Conservation (phyloP, 2,797 vertebrate genomes). For the Xerus rutilus region DNA sequence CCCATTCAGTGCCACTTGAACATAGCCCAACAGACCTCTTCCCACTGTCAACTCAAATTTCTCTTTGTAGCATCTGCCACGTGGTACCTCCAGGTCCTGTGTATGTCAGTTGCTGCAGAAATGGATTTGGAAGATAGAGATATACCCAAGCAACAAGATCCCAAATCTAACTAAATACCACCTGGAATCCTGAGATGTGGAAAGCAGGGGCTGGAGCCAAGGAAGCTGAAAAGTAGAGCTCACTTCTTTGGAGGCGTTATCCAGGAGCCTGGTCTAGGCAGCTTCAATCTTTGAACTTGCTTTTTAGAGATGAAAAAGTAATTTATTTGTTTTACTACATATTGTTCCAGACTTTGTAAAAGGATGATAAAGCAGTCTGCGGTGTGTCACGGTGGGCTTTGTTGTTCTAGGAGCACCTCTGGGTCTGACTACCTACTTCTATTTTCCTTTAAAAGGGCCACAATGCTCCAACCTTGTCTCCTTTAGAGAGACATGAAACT, state of each 20-base stretch:
- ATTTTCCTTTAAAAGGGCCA: conserved; percentile 60
- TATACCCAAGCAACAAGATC: conserved; percentile 33
- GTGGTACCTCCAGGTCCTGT: conserved; percentile 92
- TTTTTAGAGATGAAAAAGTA: conserved; percentile 74
- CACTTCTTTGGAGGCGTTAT: conserved; percentile 12
- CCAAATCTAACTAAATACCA: conserved; percentile 79
- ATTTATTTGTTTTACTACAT: conserved; percentile 83
- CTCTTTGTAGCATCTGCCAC: conserved; percentile 89
- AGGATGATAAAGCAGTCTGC: conserved; percentile 21
- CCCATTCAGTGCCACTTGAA: neutral
- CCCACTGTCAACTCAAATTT: neutral
- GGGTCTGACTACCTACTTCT: conserved; percentile 19
- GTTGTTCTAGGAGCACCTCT: neutral
- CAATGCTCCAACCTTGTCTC: conserved; percentile 59
- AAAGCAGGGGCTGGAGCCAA: neutral
- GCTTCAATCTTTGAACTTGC: conserved; percentile 69
- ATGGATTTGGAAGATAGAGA: conserved; percentile 89
- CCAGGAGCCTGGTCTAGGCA: conserved; percentile 54
- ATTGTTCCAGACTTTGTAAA: conserved; percentile 53
- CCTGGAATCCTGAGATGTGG: neutral
- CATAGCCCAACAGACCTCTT: neutral
- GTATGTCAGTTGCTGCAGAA: conserved; percentile 93
- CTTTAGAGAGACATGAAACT: conserved; percentile 61
- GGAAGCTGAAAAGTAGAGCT: conserved; percentile 32
- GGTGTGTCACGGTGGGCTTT: neutral